Percentiles rank a stretch among this genome's conserved stretches.
Conservation (phyloP, 2,113 vertebrate genomes). For the Cisticola juncidis region DNA sequence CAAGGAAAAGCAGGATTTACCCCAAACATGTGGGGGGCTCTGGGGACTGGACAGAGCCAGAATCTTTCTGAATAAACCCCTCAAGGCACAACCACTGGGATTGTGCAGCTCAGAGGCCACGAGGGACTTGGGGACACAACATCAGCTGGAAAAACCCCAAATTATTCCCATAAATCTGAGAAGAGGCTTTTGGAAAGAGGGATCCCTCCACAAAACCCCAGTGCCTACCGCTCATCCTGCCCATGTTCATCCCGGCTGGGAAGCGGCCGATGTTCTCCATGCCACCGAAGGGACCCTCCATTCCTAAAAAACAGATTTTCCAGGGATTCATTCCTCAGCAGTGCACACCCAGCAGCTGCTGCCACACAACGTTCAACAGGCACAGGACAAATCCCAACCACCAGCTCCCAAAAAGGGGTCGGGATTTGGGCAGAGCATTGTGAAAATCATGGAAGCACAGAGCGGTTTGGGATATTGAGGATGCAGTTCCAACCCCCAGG, state of each 20-base stretch:
- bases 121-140: background rate
- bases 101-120: background rate
- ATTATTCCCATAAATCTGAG: background rate
- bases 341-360: background rate
- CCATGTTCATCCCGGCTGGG: conserved; percentile 89
- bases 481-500: background rate
- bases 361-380: background rate
- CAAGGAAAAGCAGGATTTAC: background rate
- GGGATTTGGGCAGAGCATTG: fast-evolving
- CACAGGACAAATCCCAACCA: fast-evolving
- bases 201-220: fast-evolving
- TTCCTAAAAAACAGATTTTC: conserved; percentile 73
- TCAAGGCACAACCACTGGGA: background rate
- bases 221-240: conserved; percentile 86
- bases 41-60: background rate
- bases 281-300: conserved; percentile 90
- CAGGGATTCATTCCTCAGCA: background rate
- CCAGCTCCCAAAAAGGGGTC: background rate
- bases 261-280: conserved; percentile 89
- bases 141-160: background rate
- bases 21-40: background rate
- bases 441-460: fast-evolving
- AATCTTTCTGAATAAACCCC: background rate
- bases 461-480: background rate
- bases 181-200: too few relatives aligned